Percentiles rank a stretch among this genome's conserved stretches.
Conservation (phyloP, 2,113 vertebrate genomes). For the Eidolon helvum region DNA sequence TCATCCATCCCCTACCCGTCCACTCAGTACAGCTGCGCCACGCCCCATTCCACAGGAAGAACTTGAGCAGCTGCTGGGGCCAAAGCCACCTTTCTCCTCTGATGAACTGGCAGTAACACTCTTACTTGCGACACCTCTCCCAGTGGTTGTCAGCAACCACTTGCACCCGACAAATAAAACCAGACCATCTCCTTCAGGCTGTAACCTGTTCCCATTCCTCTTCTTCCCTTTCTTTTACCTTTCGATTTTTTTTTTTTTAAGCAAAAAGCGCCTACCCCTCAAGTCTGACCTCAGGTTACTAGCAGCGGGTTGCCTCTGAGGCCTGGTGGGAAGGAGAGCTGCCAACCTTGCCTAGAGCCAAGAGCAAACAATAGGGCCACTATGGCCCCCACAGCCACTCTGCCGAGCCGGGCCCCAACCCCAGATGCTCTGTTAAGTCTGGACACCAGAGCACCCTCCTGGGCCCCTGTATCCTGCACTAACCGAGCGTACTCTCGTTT, state of each 20-base stretch:
- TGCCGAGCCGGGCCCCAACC: not conserved
- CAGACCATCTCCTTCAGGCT: not conserved
- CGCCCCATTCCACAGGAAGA: not conserved
- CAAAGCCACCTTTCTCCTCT: not conserved
- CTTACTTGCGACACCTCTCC: not conserved
- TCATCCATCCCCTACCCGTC: not conserved
- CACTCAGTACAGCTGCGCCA: not conserved
- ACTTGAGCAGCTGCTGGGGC: not conserved
- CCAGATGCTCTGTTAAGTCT: not conserved
- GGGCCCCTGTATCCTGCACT: not conserved
- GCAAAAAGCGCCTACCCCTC: not conserved
- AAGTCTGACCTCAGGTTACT: not conserved
- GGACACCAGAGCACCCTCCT: not conserved
- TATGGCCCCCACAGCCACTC: not conserved
- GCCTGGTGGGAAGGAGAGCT: not conserved
- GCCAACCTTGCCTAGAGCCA: constrained; percentile 24
- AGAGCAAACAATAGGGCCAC: not conserved
- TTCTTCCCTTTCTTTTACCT: not conserved
- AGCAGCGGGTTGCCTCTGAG: not conserved
- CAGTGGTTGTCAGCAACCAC: not conserved
- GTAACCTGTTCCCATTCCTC: not conserved
- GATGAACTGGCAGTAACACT: not conserved
- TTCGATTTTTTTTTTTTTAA: constrained; percentile 2
- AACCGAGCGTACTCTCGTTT: not conserved
- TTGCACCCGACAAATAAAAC: not conserved